Conservation (phyloP, 2,888 invertebrate genomes). For the Apotomis betuletana region DNA sequence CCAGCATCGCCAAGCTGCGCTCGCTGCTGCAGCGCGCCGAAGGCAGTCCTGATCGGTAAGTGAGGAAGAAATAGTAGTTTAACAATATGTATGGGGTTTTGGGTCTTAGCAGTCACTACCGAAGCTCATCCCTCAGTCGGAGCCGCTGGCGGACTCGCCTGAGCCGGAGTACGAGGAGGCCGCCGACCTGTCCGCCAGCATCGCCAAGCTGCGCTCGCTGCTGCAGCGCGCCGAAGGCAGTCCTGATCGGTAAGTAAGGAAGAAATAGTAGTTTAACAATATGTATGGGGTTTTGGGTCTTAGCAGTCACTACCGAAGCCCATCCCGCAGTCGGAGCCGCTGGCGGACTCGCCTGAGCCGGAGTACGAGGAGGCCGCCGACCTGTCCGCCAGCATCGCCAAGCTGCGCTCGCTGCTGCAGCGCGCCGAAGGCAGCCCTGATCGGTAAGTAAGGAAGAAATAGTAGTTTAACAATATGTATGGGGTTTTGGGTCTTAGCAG, state of each 20-base stretch:
- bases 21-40: constrained; percentile 82
- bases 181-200: constrained; percentile 88
- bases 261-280: too few relatives aligned
- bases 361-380: constrained; percentile 90
- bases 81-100: neutral
- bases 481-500: neutral
- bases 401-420: constrained; percentile 85
- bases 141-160: constrained; percentile 77
- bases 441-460: constrained; percentile 29
- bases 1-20: constrained; percentile 87
- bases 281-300: neutral
- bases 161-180: constrained; percentile 90
- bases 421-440: constrained; percentile 57
- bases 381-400: constrained; percentile 88
- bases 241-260: constrained; percentile 44
- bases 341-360: constrained; percentile 85
- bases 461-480: too few relatives aligned
- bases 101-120: constrained; percentile 1
- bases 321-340: constrained; percentile 14
- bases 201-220: constrained; percentile 86
- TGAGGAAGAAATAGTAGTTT: too few relatives aligned
- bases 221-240: constrained; percentile 76
- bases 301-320: constrained; percentile 14
- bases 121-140: constrained; percentile 13
- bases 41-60: constrained; percentile 49